Conservation (phyloP, 2,113 vertebrate genomes). For the Ivindomyrus marchei region DNA sequence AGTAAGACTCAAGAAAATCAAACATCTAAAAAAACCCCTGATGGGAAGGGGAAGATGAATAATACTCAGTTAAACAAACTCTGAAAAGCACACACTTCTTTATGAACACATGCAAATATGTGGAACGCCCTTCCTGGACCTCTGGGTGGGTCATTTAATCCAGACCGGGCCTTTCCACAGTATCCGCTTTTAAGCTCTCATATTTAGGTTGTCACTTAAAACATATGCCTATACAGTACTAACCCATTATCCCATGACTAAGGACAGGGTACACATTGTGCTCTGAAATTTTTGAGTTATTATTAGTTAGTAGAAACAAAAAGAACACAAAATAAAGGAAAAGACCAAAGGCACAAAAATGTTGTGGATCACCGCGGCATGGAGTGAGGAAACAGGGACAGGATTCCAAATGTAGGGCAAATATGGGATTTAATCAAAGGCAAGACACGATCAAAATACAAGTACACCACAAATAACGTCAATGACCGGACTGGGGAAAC, state of each 20-base stretch:
- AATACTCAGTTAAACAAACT: not conserved
- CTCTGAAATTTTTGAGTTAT: conserved; percentile 11
- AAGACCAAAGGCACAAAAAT: conserved; percentile 10
- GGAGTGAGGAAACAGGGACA: no score
- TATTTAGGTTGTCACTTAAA: not conserved
- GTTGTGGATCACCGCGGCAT: no score
- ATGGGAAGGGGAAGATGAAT: not conserved
- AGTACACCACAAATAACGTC: no score
- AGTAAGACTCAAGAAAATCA: not conserved
- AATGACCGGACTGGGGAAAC: no score
- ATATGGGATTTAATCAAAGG: no score
- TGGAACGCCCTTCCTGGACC: not conserved
- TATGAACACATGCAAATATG: not conserved
- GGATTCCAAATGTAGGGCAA: no score
- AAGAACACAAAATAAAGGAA: not conserved
- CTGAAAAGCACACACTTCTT: not conserved
- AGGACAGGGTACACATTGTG: not conserved
- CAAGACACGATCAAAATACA: no score
- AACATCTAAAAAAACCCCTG: not conserved
- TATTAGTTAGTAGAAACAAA: conserved; percentile 27
- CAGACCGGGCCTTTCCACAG: not conserved
- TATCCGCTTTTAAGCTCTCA: not conserved
- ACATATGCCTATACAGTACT: not conserved
- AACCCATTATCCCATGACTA: not conserved
- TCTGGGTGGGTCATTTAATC: not conserved